phyloP scores from a whole-genome alignment of 2,113 vertebrate genomes.

The Rhombomys opimus region DNA sequence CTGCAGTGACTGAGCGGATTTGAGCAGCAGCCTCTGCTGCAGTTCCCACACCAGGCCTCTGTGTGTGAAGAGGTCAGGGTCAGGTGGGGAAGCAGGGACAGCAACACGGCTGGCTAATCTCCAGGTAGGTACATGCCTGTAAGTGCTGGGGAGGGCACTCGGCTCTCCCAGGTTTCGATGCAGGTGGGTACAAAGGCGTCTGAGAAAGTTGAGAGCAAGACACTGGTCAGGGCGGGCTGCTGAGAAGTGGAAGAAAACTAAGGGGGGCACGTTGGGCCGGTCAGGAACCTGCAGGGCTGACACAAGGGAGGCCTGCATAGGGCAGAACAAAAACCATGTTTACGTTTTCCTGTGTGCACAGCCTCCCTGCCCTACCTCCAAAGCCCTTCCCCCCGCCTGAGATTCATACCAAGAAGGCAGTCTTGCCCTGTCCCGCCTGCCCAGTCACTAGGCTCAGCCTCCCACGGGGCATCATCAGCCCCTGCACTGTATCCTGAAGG shows the following conservation, averaged over 20 bases:
- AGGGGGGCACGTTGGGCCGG: conserved; percentile 35
- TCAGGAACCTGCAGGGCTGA: conserved; percentile 51
- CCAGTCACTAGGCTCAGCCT: conserved; percentile 88
- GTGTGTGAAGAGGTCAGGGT: not conserved
- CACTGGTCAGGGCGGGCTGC: conserved; percentile 89
- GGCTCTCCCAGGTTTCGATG: conserved; percentile 76
- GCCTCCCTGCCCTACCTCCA: not conserved
- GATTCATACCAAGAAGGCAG: conserved; percentile 88
- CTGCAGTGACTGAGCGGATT: conserved; percentile 71
- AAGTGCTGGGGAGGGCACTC: conserved; percentile 80
- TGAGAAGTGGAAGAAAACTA: conserved; percentile 91
- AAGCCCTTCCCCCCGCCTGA: not conserved
- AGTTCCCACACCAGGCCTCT: conserved; percentile 91
- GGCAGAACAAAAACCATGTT: not conserved
- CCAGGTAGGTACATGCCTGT: conserved; percentile 87
- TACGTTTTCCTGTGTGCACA: not conserved
- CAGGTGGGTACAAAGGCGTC: conserved; percentile 86
- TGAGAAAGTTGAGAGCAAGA: conserved; percentile 87
- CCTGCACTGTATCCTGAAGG: conserved; percentile 87
- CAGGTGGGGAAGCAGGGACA: not conserved
- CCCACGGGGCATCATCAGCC: conserved; percentile 81
- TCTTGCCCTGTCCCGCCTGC: conserved; percentile 91
- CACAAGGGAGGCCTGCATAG: conserved; percentile 70
- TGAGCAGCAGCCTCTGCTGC: conserved; percentile 78
- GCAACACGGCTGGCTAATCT: not conserved